Evolutionary conservation across 2,797 vertebrate genomes (phyloP).

Genomic region (Hybognathus amarus): DNA sequence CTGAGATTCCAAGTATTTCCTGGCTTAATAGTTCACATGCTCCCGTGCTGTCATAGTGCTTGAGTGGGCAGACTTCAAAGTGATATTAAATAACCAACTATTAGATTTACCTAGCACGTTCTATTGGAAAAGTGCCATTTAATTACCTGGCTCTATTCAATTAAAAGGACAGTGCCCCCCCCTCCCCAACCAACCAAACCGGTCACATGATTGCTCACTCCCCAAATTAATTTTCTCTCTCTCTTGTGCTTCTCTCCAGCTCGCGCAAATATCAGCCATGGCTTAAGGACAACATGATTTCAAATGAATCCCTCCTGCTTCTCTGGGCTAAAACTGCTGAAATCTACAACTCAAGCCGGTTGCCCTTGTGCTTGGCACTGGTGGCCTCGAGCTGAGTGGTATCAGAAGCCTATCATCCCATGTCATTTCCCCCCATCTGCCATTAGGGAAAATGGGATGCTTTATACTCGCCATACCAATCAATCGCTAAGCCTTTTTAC

Average conservation of each 20-base stretch:
- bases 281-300: constrained; percentile 71
- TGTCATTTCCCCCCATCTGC: constrained; percentile 62
- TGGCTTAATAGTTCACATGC: constrained; percentile 98
- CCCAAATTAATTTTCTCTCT: constrained; percentile 85
- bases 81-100: constrained; percentile 99
- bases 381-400: constrained; percentile 64
- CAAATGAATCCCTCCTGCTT: constrained; percentile 58
- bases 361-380: constrained; percentile 50
- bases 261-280: constrained; percentile 70
- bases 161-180: constrained; percentile 90
- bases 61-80: constrained; percentile 99
- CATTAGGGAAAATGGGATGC: constrained; percentile 68
- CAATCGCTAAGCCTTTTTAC: constrained; percentile 66
- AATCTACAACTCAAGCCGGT: constrained; percentile 44
- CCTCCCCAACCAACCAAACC: constrained; percentile 82
- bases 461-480: constrained; percentile 63
- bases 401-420: constrained; percentile 64
- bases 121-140: constrained; percentile 99
- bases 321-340: constrained; percentile 49
- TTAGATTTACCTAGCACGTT: constrained; percentile 99
- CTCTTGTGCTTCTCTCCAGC: constrained; percentile 67
- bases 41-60: constrained; percentile 95
- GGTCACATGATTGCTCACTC: constrained; percentile 90
- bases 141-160: constrained; percentile 99
- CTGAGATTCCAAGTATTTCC: constrained; percentile 90